phyloP scores from a whole-genome alignment of 2,113 vertebrate species.

The Solea senegalensis region DNA sequence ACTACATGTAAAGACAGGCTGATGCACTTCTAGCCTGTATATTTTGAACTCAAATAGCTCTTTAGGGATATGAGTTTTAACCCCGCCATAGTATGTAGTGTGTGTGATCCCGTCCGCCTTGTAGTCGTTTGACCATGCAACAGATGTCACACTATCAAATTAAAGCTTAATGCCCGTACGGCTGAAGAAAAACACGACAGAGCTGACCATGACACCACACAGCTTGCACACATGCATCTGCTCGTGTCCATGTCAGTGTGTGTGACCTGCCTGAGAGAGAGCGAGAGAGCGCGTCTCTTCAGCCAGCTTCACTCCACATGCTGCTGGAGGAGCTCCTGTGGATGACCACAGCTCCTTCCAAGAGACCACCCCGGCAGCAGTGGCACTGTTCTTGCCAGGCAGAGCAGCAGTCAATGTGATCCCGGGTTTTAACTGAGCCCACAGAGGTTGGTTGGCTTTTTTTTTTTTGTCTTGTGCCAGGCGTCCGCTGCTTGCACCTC shows the following conservation, averaged over 20 bases:
- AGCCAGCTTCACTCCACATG: conserved; percentile 38
- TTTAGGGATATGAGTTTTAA: conserved; percentile 1
- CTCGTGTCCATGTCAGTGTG: conserved; percentile 17
- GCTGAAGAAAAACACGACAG: conserved; percentile 63
- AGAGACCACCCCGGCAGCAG: conserved; percentile 3
- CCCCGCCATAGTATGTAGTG: conserved; percentile 5
- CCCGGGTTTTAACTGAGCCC: conserved; percentile 33
- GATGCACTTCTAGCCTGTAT: no score
- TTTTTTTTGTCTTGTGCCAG: conserved; percentile 57
- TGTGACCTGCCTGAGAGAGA: conserved; percentile 22
- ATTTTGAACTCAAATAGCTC: neutral
- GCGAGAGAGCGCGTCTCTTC: conserved; percentile 1
- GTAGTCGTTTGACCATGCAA: conserved; percentile 36
- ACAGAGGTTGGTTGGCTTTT: conserved; percentile 33
- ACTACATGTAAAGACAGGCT: no score
- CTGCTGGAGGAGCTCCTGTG: conserved; percentile 44
- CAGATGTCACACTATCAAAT: conserved; percentile 73
- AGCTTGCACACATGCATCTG: conserved; percentile 53
- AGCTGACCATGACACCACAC: conserved; percentile 58
- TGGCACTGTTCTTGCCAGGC: conserved; percentile 31
- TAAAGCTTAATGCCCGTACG: conserved; percentile 66
- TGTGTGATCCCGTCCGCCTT: neutral
- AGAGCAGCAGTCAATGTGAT: conserved; percentile 35
- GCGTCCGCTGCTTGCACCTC: conserved; percentile 66
- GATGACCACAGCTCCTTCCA: conserved; percentile 42